Base-by-base conservation (phyloP, 2,888 invertebrate species). In the Papilio protenor region DNA sequence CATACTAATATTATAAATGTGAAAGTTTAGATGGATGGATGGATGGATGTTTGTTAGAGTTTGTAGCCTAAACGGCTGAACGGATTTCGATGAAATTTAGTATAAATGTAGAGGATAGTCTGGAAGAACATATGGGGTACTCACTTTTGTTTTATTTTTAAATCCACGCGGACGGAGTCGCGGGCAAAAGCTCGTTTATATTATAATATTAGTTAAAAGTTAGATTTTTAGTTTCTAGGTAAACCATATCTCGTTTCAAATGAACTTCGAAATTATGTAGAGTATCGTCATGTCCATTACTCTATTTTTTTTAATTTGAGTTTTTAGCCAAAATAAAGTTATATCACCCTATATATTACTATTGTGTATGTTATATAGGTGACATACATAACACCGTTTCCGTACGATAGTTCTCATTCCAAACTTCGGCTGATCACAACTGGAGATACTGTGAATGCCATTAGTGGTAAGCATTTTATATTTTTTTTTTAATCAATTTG, bases 381-480 rank as follows among this genome's bases (percentile, higher is more conserved):
- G 0, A 88, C 88, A 3, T 87, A 85, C 71, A 83, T 90, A 40
- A 85, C 86, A 16, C 84, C 87, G 4, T 88, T 82, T 57, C 78
- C 83, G 3, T 74, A 77, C 8, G 84, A 83, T 16, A 82, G 84
- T 12, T 55, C 79, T 1, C 83, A 84, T 47, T 81, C 83, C 0
- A 89, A 88, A 45, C 80, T 90, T 10, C 83, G 79, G 2, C 77
- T 83, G 75, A 73, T 90, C 23, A 82, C 85, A 71, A 84, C 86
- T 6, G 81, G 81, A 18, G 80, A 81, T 0, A 86, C 45, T 0
- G 14, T 73, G 0, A 77, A 77, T 45, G 77, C 66, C 1, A 27
- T 77, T 10, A 77, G 45, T 14, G 72, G 77, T 77, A 73, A 6
- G 76, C 71, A 5, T 64, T 70, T 47, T 18, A 40, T 40, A 40